phyloP scores from a whole-genome alignment of 2,888 invertebrate species.

The Lypha dubia region DNA sequence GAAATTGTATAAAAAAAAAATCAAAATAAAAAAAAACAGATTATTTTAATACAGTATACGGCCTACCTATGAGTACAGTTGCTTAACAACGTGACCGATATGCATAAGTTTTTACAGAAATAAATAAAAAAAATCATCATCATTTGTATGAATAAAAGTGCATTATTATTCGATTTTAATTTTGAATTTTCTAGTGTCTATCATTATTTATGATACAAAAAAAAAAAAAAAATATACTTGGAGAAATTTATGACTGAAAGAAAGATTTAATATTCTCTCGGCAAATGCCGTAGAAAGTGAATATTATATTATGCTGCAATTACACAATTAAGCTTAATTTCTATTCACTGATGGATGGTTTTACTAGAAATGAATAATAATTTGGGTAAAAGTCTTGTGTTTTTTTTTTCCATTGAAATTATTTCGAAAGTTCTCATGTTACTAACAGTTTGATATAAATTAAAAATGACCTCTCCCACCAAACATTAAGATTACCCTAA shows the following conservation, averaged over 20 bases:
- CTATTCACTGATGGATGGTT: background rate
- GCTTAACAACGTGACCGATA: conserved; percentile 39
- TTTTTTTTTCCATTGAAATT: background rate
- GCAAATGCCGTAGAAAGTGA: conserved; percentile 9
- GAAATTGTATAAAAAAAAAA: background rate
- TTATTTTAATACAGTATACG: conserved; percentile 12
- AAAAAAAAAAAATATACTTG: too few relatives aligned
- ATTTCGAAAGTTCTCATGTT: background rate
- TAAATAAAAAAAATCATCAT: too few relatives aligned
- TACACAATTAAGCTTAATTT: background rate
- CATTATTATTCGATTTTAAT: conserved; percentile 27
- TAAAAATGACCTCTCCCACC: background rate
- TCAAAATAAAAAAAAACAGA: conserved; percentile 24
- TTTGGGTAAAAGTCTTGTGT: background rate
- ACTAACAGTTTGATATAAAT: background rate
- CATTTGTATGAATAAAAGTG: conserved; percentile 23
- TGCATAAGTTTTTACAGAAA: background rate
- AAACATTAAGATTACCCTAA: too few relatives aligned
- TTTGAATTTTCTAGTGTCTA: conserved; percentile 22
- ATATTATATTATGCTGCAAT: conserved; percentile 1
- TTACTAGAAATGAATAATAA: background rate
- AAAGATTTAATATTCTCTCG: conserved; percentile 9
- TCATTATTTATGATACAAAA: conserved; percentile 15
- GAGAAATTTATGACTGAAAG: conserved; percentile 33
- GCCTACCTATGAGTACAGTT: background rate